phyloP scores from a whole-genome alignment of 2,797 vertebrate species.

The Poeciliopsis infans region DNA sequence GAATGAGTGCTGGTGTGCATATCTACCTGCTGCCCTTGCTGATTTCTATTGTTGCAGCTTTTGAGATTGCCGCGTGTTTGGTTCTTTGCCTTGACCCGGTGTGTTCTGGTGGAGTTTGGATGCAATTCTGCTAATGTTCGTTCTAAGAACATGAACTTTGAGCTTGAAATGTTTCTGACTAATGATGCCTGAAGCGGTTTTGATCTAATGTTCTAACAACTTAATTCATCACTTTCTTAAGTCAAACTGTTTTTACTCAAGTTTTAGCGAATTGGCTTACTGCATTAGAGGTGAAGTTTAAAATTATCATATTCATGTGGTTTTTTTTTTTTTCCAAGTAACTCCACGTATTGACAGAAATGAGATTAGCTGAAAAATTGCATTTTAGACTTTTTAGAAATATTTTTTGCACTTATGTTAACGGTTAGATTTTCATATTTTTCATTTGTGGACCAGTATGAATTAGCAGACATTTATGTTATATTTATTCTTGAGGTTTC shows the following conservation, averaged over 20 bases:
- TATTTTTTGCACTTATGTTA: not conserved
- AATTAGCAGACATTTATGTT: not conserved
- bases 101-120: conserved; percentile 17
- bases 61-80: conserved; percentile 21
- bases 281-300: not conserved
- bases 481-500: not conserved
- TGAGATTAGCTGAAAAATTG: not conserved
- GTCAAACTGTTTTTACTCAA: not conserved
- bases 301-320: not conserved
- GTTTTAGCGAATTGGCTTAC: not conserved
- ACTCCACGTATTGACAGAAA: not conserved
- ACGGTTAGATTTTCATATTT: not conserved
- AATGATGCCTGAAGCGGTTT: conserved; percentile 10
- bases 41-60: conserved; percentile 37
- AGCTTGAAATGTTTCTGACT: conserved; percentile 8
- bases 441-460: not conserved
- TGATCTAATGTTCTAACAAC: not conserved
- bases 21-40: conserved; percentile 56
- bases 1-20: not conserved
- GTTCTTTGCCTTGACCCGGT: conserved; percentile 70
- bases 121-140: conserved; percentile 12
- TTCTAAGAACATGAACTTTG: conserved; percentile 16
- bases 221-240: not conserved
- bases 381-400: not conserved
- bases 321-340: not conserved